Conservation (phyloP, 2,888 invertebrate species). For the Empis stercorea region DNA sequence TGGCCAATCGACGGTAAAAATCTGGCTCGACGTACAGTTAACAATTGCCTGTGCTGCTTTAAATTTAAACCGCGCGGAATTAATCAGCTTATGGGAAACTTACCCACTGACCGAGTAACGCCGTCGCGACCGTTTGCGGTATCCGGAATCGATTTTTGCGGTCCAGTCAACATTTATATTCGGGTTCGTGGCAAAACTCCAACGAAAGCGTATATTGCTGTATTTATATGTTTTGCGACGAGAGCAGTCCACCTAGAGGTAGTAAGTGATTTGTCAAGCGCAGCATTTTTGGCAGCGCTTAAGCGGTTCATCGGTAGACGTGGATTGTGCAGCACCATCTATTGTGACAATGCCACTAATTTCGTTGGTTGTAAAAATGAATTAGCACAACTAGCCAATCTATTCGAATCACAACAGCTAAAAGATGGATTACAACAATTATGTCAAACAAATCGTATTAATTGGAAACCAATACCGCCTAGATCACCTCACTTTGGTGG, state of each 20-base stretch:
- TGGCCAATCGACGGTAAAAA: conserved; percentile 12
- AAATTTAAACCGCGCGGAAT: neutral
- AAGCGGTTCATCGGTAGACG: conserved; percentile 6
- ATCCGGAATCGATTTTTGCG: conserved; percentile 1
- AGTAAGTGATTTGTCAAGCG: neutral
- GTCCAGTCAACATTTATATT: conserved; percentile 9
- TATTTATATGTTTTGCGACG: neutral
- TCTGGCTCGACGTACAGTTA: conserved; percentile 2
- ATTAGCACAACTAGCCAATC: neutral
- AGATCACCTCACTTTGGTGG: conserved; percentile 13
- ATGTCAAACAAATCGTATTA: neutral
- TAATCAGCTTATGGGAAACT: conserved; percentile 15
- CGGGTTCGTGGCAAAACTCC: conserved; percentile 9
- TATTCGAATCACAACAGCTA: neutral
- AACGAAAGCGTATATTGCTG: neutral
- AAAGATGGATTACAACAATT: neutral
- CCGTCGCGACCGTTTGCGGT: neutral
- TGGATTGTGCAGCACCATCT: conserved; percentile 5
- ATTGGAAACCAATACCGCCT: conserved; percentile 12
- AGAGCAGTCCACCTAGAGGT: conserved; percentile 15
- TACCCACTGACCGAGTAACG: conserved; percentile 13
- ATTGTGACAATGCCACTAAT: conserved; percentile 8
- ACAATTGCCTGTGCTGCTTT: conserved; percentile 8
- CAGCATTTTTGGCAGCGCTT: neutral
- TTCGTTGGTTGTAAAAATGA: conserved; percentile 9